Evolutionary conservation across 2,888 invertebrate genomes (phyloP), one percentile per base, ranked within the genome.

Genomic region (Calliphora vomitoria): DNA sequence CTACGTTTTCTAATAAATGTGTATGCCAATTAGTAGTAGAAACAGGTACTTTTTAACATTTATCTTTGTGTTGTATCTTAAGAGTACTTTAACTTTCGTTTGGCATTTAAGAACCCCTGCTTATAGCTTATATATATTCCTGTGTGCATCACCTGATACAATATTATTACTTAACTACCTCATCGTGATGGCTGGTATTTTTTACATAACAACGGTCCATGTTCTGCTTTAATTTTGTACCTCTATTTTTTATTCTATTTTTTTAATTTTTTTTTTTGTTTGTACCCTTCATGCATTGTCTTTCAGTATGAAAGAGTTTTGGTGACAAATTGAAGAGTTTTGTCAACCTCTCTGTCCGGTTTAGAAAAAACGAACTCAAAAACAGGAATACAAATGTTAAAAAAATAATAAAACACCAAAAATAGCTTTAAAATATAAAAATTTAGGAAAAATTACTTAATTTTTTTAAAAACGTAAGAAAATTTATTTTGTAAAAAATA

Each of bases 311-410:
- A 38, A 58, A 55, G 60, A 41, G 20, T 53, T 64, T 41, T 60
- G n/a, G 20, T 66, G 74, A 66, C 74, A 74, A 83, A 83, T 76
- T 69, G n/a, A 69, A 71, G 53, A 25, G 38, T 75, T 75, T 82
- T 71, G 38, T 72, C 25, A 62, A 15, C 5, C 1, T 13, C 38
- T 38, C 18, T 18, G 13, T 55, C 0, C 10, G 13, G 8, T 35
- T 71, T 35, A 38, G n/a, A 8, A 50, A 35, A 8, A 4, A 38
- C 6, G 38, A 18, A 38, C 4, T 41, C 11, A 44, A 66, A 66
- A 44, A 5, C 0, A 41, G 20, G 18, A 20, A 20, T 10, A 44
- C 10, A 41, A 47, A 50, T 10, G 15, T 1, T 4, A 10, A 8
- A 31, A 10, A 35, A 20, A 31, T 25, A 31, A 15, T 31, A 18